Conservation (phyloP, 2,797 vertebrate species). For the Anolis apletophallus region DNA sequence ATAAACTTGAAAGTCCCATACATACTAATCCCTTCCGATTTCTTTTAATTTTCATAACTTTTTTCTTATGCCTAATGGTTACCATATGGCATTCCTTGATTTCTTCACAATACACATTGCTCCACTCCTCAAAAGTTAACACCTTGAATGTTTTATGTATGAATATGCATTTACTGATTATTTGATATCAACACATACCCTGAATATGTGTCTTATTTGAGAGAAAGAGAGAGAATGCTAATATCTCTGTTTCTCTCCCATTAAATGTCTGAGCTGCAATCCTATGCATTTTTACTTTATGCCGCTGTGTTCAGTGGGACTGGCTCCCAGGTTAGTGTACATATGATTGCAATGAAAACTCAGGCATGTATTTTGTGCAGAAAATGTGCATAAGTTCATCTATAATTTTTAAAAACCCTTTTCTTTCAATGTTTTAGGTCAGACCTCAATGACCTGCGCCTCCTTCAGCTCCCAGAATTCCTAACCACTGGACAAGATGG, state of each 20-base stretch:
- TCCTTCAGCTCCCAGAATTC: too few species aligned
- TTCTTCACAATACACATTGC: slow-evolving; percentile 8
- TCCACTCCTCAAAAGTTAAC: background rate
- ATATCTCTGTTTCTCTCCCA: background rate
- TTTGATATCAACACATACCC: background rate
- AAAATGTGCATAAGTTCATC: background rate
- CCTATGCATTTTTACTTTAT: background rate
- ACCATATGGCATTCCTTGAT: slow-evolving; percentile 32
- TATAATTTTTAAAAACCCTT: background rate
- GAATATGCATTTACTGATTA: background rate
- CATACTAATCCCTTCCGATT: too few species aligned
- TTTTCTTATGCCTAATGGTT: too few species aligned
- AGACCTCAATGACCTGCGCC: too few species aligned
- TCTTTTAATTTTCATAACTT: too few species aligned
- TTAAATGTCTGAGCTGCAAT: background rate
- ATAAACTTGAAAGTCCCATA: too few species aligned
- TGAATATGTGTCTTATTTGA: background rate
- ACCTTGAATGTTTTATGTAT: background rate
- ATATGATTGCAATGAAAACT: background rate
- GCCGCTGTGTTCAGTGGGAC: background rate
- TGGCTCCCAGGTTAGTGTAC: background rate
- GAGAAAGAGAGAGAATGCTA: background rate
- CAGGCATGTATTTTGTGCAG: background rate
- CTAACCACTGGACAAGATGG: too few species aligned
- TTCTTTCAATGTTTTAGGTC: too few species aligned